Base-by-base conservation (phyloP, 1,140 invertebrate genomes). In the Steinernema khuongi region DNA sequence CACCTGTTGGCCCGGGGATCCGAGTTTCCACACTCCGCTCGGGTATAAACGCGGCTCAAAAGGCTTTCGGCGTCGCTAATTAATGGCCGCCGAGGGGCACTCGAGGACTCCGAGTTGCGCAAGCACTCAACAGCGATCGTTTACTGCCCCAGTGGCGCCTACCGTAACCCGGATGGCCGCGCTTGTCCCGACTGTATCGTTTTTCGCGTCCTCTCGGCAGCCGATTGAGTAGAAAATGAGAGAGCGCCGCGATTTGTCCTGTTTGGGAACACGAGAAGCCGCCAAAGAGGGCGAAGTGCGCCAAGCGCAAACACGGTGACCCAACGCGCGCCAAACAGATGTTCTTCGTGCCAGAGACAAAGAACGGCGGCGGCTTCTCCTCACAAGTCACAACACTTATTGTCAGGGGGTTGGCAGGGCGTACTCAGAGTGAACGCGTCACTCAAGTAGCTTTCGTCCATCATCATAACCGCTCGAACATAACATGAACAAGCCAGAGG, bases 191-290 rank as follows among this genome's bases (percentile, higher is more conserved):
- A 60, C 50, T 60, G 50, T 60, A 60, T 60, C 50, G 50, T 60
- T 60, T 60, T 60, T 60, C 50, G 50, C 36, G 50, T 26, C 11
- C 50, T 60, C 50, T 60, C 50, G 50, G 50, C 50, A 60, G 50
- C 50, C 50, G 50, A 60, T 60, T 60, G 50, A 60, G 50, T 60
- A 22, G 50, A 60, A 60, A 60, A 60, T 60, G 50, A 60, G 11
- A 60, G n/a, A n/a, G 50, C 50, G 50, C 50, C 50, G 11, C 50
- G 50, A 11, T 26, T 11, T 26, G 50, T 17, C n/a, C n/a, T 22
- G 50, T 60, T 60, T 60, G 50, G 50, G 26, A 60, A 60, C 14
- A 11, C 11, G 50, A 60, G 50, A 60, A 60, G 50, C 50, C 50
- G 50, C 50, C 50, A 60, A 60, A 60, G 50, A 22, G 26, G 50